Percentiles rank a stretch among this genome's conserved stretches.
phyloP scores from a whole-genome alignment of 2,888 invertebrate genomes.

The Octonoba sinensis region DNA sequence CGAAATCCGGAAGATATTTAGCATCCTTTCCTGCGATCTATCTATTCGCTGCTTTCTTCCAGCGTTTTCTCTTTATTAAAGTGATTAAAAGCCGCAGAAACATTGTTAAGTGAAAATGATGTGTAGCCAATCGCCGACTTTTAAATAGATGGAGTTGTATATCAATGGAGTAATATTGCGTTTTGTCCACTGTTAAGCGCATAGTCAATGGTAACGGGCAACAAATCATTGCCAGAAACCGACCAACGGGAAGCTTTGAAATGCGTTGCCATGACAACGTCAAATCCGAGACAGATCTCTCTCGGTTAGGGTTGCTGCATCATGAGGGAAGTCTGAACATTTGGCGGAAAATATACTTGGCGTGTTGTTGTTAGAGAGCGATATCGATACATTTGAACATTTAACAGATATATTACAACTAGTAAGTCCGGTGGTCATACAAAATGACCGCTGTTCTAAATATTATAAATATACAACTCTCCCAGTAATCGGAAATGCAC shows the following conservation, averaged over 20 bases:
- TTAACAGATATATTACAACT: neutral
- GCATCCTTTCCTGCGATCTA: constrained; percentile 26
- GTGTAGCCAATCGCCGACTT: neutral
- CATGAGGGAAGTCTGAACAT: neutral
- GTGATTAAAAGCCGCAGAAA: neutral
- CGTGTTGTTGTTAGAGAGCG: neutral
- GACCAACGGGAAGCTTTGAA: constrained; percentile 56
- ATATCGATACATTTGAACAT: constrained; percentile 14
- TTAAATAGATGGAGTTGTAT: constrained; percentile 30
- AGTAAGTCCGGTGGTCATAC: too few relatives aligned
- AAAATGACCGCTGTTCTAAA: too few relatives aligned
- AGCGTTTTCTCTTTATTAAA: neutral
- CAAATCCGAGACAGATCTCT: constrained; percentile 64
- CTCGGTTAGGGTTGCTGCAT: constrained; percentile 40
- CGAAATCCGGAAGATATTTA: constrained; percentile 52
- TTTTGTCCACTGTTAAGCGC: constrained; percentile 54
- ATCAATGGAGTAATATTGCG: constrained; percentile 40
- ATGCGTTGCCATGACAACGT: constrained; percentile 58
- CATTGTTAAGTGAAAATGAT: too few relatives aligned
- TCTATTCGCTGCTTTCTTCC: neutral
- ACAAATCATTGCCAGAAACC: constrained; percentile 58
- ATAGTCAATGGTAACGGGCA: constrained; percentile 49
- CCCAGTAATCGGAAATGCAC: too few relatives aligned
- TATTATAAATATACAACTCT: too few relatives aligned
- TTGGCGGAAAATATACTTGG: constrained; percentile 25